These are phyloP conservation scores for Palythoa heliodiscus DNA, from an alignment of 92 coral and sea anemone species.

Conservation along the genomic window DNA sequence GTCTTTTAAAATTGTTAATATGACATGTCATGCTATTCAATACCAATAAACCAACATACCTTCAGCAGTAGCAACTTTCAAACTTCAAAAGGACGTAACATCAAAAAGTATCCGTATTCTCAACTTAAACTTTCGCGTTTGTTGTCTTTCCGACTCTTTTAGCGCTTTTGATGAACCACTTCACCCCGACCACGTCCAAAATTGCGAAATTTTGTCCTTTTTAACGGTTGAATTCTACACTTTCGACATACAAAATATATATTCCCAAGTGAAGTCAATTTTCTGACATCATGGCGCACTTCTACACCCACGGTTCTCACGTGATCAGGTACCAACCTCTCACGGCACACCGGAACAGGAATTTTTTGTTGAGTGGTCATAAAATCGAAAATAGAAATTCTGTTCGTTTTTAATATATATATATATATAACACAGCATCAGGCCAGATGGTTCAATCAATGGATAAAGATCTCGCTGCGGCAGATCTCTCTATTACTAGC, in stretches of 20 bases:
- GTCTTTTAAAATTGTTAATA: neutral
- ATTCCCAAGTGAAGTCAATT: slow-evolving; percentile 7
- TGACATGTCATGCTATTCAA: slow-evolving; percentile 9
- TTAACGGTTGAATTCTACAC: neutral
- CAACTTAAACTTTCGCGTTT: neutral
- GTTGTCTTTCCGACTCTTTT: neutral
- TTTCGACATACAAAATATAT: neutral
- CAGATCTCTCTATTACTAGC: too few relatives aligned
- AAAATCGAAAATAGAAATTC: neutral
- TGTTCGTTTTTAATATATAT: too few relatives aligned
- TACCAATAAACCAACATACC: neutral
- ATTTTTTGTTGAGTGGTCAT: neutral
- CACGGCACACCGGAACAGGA: slow-evolving; percentile 16
- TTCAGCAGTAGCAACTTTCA: neutral
- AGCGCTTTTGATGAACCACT: neutral
- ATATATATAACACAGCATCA: neutral
- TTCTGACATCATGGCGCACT: slow-evolving; percentile 36
- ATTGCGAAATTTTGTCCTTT: neutral
- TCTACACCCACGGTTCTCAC: slow-evolving; percentile 35
- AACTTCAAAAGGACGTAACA: neutral
- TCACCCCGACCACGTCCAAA: neutral
- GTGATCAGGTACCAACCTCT: slow-evolving; percentile 15
- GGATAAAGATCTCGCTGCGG: neutral
- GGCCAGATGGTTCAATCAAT: neutral
- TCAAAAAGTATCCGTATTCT: neutral